Evolutionary conservation across 1,140 invertebrate species (phyloP).

Genomic region (Lerema accius): DNA sequence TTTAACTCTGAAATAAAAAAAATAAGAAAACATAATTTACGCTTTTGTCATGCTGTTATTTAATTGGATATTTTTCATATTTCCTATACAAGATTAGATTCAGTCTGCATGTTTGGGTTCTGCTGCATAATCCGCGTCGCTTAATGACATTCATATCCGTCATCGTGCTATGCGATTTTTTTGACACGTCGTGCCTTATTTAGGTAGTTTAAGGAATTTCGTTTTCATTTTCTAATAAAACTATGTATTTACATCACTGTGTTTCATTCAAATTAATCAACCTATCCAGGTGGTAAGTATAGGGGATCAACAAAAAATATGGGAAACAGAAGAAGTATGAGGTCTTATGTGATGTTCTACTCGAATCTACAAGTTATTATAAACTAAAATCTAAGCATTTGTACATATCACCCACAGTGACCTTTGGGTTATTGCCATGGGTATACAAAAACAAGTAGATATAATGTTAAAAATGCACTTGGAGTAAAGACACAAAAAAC

Average conservation of each 20-base stretch:
- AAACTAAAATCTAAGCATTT: too few relatives aligned
- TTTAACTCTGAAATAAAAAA: too few relatives aligned
- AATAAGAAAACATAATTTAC: not conserved
- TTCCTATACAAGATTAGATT: constrained; percentile 39
- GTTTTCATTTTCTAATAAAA: constrained; percentile 82
- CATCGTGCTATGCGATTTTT: constrained; percentile 50
- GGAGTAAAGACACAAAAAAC: too few relatives aligned
- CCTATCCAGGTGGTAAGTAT: not conserved
- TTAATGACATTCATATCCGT: constrained; percentile 46
- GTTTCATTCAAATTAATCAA: constrained; percentile 37
- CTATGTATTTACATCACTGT: constrained; percentile 61
- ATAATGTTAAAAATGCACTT: too few relatives aligned
- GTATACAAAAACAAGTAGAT: too few relatives aligned
- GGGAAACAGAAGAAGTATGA: too few relatives aligned
- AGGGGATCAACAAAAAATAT: too few relatives aligned
- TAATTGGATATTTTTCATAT: constrained; percentile 2
- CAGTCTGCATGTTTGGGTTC: constrained; percentile 32
- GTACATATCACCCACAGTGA: too few relatives aligned
- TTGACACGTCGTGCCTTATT: constrained; percentile 79
- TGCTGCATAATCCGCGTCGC: constrained; percentile 37
- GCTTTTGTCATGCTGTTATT: not conserved
- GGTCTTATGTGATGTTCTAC: too few relatives aligned
- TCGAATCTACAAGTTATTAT: too few relatives aligned
- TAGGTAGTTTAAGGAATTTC: constrained; percentile 79
- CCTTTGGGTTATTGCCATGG: too few relatives aligned